Evolutionary conservation across 2,113 vertebrate genomes (phyloP), one percentile per base, ranked within the genome.

Genomic region (Ellobius talpinus): DNA sequence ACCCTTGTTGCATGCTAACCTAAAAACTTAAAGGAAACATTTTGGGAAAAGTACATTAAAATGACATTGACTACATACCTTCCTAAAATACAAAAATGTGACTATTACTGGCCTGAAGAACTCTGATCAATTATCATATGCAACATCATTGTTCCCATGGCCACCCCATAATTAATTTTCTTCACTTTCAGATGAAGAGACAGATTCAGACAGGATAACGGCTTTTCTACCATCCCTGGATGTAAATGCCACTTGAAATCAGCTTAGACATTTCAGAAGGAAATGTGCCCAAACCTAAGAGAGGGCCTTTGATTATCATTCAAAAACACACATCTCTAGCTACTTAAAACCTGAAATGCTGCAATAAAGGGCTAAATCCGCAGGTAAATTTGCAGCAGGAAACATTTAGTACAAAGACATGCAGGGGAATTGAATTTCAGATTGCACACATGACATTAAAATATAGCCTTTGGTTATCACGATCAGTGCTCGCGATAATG

Each of bases 91-190:
- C n/a, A n/a, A 70, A 73, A 3, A 9, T 29, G 42, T 36, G 72
- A 82, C 72, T 86, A 66, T 26, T 87, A 68, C 9, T 85, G 36
- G 91, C 31, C 33, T 91, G 63, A 77, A 82, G n/a, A 91, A 88
- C 50, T 55, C 52, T 66, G 17, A 90, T 65, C 81, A 96, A 92
- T 78, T 82, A 55, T 55, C 31, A 39, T 61, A 61, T 47, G 10
- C 87, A 74, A 85, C 14, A 90, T 52, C 7, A 77, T 26, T 91
- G 73, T 93, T 96, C 74, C 63, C 4, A 47, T 55, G 72, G 7
- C 13, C 10, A 63, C 63, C 65, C 9, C 63, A 23, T 89, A 72
- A 87, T 84, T 50, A 85, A 87, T 90, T 70, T 58, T 89, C 26
- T 21, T 93, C 24, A 50, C 82, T 36, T 86, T 14, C 47, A 73